phyloP scores from a whole-genome alignment of 2,888 invertebrate genomes.

The Lasioglossum morio region DNA sequence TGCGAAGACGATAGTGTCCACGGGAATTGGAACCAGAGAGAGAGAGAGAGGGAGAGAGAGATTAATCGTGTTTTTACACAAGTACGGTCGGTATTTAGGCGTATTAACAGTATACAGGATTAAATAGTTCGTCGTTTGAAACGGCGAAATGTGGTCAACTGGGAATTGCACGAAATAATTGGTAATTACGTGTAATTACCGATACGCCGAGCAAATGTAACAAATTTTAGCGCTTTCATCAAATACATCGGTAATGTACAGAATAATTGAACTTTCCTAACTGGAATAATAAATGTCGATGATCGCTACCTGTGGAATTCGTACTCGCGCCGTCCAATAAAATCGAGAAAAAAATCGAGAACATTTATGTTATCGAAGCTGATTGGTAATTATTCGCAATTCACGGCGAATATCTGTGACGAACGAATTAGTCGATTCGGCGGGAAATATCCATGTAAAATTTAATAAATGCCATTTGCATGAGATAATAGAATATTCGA shows the following conservation, averaged over 20 bases:
- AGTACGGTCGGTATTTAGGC: not conserved
- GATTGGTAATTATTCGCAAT: not conserved
- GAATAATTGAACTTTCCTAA: constrained; percentile 3
- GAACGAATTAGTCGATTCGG: not conserved
- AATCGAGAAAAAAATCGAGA: not conserved
- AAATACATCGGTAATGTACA: not conserved
- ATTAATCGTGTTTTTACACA: not conserved
- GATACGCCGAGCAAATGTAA: not conserved
- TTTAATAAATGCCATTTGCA: not conserved
- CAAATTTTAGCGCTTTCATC: not conserved
- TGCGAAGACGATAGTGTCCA: not conserved
- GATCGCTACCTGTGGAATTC: not conserved
- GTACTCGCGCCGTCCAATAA: not conserved
- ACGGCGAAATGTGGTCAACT: not conserved
- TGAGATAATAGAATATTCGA: not conserved
- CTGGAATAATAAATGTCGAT: not conserved
- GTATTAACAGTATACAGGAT: not conserved
- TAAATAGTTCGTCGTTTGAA: not conserved
- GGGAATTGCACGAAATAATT: not conserved
- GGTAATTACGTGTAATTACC: constrained; percentile 2
- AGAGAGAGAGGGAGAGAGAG: not conserved
- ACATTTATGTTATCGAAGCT: not conserved
- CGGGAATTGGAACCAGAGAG: not conserved
- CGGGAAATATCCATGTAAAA: not conserved
- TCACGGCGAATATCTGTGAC: not conserved